These are phyloP conservation scores for Chrysina gloriosa DNA, from an alignment of 2,888 invertebrate genomes.

Conservation along the genomic window DNA sequence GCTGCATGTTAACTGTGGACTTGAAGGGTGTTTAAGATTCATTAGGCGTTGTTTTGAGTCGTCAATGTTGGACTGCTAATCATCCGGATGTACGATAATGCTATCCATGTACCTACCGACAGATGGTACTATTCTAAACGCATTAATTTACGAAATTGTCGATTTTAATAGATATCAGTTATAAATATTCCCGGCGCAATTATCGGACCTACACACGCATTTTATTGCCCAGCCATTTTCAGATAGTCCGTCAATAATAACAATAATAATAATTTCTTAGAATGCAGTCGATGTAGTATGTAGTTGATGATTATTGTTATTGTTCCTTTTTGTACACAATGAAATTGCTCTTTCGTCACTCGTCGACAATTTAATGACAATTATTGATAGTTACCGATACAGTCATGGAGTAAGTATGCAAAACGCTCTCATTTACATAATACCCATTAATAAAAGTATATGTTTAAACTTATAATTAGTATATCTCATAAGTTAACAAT, in stretches of 20 bases:
- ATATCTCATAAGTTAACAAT: slow-evolving; percentile 10
- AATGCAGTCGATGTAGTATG: slow-evolving; percentile 9
- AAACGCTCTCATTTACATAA: slow-evolving; percentile 13
- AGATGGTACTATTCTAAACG: background rate
- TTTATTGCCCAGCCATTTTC: background rate
- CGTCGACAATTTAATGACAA: slow-evolving; percentile 10
- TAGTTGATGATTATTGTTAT: slow-evolving; percentile 26
- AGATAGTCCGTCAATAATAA: background rate
- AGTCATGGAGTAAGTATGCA: slow-evolving; percentile 17
- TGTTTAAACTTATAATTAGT: slow-evolving; percentile 11
- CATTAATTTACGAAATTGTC: background rate
- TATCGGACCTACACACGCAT: background rate
- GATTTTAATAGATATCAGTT: background rate
- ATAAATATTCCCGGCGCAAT: background rate
- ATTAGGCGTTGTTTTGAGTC: slow-evolving; percentile 43
- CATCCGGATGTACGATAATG: slow-evolving; percentile 33
- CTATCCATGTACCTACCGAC: background rate
- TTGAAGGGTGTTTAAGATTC: slow-evolving; percentile 46
- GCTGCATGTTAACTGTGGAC: slow-evolving; percentile 46
- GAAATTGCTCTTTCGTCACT: slow-evolving; percentile 15
- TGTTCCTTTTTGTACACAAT: slow-evolving; percentile 23
- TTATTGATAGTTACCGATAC: background rate
- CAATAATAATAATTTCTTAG: slow-evolving; percentile 21
- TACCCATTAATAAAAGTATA: background rate
- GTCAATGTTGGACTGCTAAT: slow-evolving; percentile 47